Percentiles rank a stretch among this genome's conserved stretches.
phyloP scores from a whole-genome alignment of 1,140 invertebrate species.

The Dreissena rostriformis region DNA sequence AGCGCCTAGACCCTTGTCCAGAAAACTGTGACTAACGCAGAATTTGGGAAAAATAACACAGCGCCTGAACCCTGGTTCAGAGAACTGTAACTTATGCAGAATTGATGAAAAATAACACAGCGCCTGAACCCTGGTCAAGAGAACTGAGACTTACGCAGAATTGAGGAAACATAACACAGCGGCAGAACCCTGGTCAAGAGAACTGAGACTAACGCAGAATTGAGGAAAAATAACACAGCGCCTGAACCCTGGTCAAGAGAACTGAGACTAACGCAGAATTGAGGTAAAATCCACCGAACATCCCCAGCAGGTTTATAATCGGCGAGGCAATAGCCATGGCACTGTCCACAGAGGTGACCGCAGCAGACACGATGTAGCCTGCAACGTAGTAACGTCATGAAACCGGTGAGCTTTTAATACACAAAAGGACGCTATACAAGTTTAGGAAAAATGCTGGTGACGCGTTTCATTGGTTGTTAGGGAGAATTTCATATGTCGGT shows the following conservation, averaged over 20 bases:
- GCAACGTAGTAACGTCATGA: constrained; percentile 51
- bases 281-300: constrained; percentile 98
- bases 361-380: constrained; percentile 95
- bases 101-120: constrained; percentile 88
- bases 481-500: too few relatives aligned
- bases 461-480: too few relatives aligned
- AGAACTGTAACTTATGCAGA: constrained; percentile 85
- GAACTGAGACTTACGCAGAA: constrained; percentile 85
- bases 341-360: constrained; percentile 90
- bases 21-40: constrained; percentile 84
- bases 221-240: constrained; percentile 87
- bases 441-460: too few relatives aligned
- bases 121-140: too few relatives aligned
- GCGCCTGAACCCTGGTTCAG: too few relatives aligned
- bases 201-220: constrained; percentile 87
- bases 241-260: too few relatives aligned
- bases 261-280: constrained; percentile 88
- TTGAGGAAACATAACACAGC: constrained; percentile 88
- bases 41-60: constrained; percentile 89
- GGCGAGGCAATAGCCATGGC: constrained; percentile 94
- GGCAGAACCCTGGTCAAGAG: too few relatives aligned
- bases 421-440: too few relatives aligned
- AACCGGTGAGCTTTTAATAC: neutral
- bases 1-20: too few relatives aligned
- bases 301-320: constrained; percentile 94